These are phyloP conservation scores for Ceratitis capitata DNA, from an alignment of 1,140 invertebrate species.

Conservation along the genomic window DNA sequence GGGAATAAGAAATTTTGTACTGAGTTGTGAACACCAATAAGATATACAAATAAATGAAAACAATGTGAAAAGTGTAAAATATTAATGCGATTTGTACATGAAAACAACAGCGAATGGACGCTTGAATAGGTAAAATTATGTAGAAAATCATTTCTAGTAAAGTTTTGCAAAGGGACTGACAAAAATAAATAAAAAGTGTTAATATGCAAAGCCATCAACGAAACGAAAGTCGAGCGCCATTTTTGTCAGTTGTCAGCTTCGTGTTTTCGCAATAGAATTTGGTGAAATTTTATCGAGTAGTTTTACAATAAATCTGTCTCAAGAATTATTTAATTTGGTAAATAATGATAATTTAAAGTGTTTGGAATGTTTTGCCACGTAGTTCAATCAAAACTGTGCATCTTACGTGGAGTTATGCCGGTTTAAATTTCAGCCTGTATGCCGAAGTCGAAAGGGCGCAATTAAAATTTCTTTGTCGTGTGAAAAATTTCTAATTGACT, in stretches of 20 bases:
- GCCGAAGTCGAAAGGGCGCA: slow-evolving; percentile 5
- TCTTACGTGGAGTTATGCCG: neutral
- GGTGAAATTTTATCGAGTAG: neutral
- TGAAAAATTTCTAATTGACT: neutral
- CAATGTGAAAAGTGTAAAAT: slow-evolving; percentile 33
- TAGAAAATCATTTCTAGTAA: neutral
- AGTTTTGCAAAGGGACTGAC: neutral
- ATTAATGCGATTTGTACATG: neutral
- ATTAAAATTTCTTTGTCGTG: slow-evolving; percentile 36
- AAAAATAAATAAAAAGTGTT: slow-evolving; percentile 18
- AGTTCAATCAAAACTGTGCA: neutral
- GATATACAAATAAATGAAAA: slow-evolving; percentile 25
- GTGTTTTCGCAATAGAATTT: slow-evolving; percentile 20
- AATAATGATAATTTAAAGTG: neutral
- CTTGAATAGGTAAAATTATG: slow-evolving; percentile 1
- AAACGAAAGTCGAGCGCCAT: slow-evolving; percentile 38
- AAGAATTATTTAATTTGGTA: neutral
- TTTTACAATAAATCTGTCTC: neutral
- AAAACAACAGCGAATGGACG: neutral
- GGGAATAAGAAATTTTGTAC: slow-evolving; percentile 11
- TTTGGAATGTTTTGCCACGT: neutral
- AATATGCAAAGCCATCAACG: slow-evolving; percentile 19
- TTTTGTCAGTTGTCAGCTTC: slow-evolving; percentile 38
- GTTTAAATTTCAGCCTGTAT: neutral
- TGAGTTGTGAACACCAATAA: neutral